phyloP scores from a whole-genome alignment of 37 sponge, comb jelly and placozoan genomes.

The Hormiphora californensis region DNA sequence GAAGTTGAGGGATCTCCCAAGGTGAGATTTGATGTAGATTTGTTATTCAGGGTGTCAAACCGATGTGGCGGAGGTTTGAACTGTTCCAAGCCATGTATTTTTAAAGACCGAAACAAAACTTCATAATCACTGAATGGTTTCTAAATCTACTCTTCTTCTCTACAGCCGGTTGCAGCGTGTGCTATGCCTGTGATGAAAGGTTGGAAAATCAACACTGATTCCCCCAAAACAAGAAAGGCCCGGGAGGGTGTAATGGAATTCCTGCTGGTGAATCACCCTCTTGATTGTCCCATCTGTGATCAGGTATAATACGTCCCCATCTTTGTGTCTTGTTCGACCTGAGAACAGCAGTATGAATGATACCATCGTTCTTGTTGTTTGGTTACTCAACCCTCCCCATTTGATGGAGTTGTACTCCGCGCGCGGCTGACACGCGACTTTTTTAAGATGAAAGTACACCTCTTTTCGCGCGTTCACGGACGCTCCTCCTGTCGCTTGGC shows the following conservation, averaged over 20 bases:
- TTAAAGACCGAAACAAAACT: neutral
- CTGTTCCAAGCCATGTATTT: neutral
- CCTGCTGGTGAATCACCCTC: constrained; percentile 94
- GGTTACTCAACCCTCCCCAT: no score
- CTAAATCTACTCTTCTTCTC: neutral
- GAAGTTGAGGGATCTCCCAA: constrained; percentile 90
- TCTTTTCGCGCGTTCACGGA: no score
- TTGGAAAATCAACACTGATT: constrained; percentile 80
- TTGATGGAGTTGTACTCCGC: no score
- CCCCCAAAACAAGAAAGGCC: constrained; percentile 75
- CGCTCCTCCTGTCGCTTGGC: no score
- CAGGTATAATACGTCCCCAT: constrained; percentile 52
- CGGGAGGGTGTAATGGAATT: constrained; percentile 99
- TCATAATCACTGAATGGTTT: neutral
- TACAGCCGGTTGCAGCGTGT: constrained; percentile 86
- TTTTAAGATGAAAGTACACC: no score
- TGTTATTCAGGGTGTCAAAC: no score
- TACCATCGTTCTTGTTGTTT: no score
- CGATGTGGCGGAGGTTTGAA: neutral
- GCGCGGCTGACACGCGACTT: no score
- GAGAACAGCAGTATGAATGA: no score
- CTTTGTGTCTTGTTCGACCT: no score
- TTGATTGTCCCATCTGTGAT: constrained; percentile 98
- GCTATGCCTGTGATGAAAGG: constrained; percentile 95
- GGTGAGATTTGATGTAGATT: constrained; percentile 56